Evolutionary conservation across 1,140 invertebrate species (phyloP), one percentile per base, ranked within the genome.

Genomic region (Phthorimaea operculella): DNA sequence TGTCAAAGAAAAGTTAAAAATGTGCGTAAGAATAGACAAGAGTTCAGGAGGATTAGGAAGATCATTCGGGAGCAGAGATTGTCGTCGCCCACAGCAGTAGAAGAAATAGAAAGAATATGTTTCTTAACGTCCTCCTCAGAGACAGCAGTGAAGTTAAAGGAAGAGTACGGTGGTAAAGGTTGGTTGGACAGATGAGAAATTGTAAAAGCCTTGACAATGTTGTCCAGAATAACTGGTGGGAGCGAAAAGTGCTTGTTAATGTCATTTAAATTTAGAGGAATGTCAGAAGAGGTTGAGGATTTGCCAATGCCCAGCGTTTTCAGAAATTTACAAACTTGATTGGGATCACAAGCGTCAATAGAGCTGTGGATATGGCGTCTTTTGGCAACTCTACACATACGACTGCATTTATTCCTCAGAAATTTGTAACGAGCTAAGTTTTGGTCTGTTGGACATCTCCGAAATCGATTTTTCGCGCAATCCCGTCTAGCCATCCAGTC

Each of bases 41-140:
- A 28, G 17, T 28, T 50, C 17, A 28, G 17, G 10, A 50, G 7
- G 4, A 47, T 47, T 11, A 33, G 17, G 14, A 17, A 10, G 5
- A 50, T 8, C 48, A 50, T 50, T 1, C 14, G 48, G 17, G 18
- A 50, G n/a, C n/a, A 33, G 10, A 14, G 4, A 50, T n/a, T 12
- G 11, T 50, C 18, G n/a, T 50, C 48, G 11, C 48, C 48, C 12
- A 50, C 48, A 50, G 48, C 48, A 21, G 8, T 50, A 1, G 48
- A 50, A 28, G 48, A 28, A 12, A 50, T 47, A 12, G 48, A 50
- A 5, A 50, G 48, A 28, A 50, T 4, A 12, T 9, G 7, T 10
- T 12, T 50, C 21, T 33, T 50, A 21, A 50, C 17, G 5, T 50
- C 48, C 18, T 18, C 8, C 21, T 12, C 10, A 14, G 48, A 9